Percentiles rank a stretch among this genome's conserved stretches.
Evolutionary conservation across 1,140 invertebrate species (phyloP).

Genomic region (Drosophila guanche): DNA sequence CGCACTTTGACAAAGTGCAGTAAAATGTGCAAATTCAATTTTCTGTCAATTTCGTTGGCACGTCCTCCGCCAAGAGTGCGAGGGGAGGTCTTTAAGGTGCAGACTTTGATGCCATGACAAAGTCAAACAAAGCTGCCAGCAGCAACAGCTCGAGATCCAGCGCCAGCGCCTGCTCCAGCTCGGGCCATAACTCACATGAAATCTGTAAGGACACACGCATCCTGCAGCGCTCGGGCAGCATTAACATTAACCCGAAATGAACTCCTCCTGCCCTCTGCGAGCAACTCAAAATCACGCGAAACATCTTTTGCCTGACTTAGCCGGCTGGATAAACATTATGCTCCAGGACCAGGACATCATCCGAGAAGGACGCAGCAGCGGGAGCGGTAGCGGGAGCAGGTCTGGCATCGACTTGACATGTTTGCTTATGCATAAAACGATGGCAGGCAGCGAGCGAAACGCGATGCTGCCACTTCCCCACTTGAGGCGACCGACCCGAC

Average conservation of each 20-base stretch:
- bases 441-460: slow-evolving; percentile 35
- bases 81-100: slow-evolving; percentile 18
- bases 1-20: slow-evolving; percentile 60
- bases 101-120: slow-evolving; percentile 22
- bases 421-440: slow-evolving; percentile 80
- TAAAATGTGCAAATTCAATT: slow-evolving; percentile 78
- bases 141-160: neutral
- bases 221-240: slow-evolving; percentile 40
- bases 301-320: slow-evolving; percentile 75
- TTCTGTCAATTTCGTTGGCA: slow-evolving; percentile 63
- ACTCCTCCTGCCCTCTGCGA: slow-evolving; percentile 37
- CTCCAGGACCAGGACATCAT: slow-evolving; percentile 10
- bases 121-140: slow-evolving; percentile 16
- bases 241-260: slow-evolving; percentile 78
- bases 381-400: neutral
- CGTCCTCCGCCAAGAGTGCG: neutral
- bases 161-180: neutral
- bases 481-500: slow-evolving; percentile 51
- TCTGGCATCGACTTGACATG: slow-evolving; percentile 67
- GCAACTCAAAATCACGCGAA: slow-evolving; percentile 66
- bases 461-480: slow-evolving; percentile 32
- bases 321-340: slow-evolving; percentile 77
- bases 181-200: slow-evolving; percentile 77
- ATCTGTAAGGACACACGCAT: slow-evolving; percentile 73
- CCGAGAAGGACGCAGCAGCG: slow-evolving; percentile 1